Conservation (phyloP, 2,797 vertebrate species). For the Cynodonichthys magdalenae region DNA sequence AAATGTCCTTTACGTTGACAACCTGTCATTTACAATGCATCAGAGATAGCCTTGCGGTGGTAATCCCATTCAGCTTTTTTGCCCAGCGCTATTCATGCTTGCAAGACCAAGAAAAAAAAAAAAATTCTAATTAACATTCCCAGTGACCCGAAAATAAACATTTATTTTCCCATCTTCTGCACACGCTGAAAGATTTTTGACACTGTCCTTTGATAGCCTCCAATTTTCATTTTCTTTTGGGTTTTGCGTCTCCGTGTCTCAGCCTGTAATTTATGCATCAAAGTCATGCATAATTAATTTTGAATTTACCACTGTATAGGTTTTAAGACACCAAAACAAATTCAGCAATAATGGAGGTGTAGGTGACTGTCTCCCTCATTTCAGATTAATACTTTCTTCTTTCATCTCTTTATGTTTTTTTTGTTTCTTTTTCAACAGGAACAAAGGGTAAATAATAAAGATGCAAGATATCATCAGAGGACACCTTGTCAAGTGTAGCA, state of each 20-base stretch:
- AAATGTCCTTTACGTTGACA: conserved; percentile 79
- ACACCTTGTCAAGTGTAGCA: conserved; percentile 8
- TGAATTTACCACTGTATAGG: conserved; percentile 82
- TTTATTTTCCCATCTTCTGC: conserved; percentile 78
- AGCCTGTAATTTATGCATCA: conserved; percentile 80
- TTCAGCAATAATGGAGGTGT: conserved; percentile 76
- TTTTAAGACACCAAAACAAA: conserved; percentile 80
- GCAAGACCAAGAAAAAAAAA: conserved; percentile 54
- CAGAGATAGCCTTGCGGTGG: conserved; percentile 67
- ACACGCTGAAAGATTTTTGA: conserved; percentile 65
- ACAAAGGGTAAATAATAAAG: conserved; percentile 30
- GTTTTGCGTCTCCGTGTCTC: conserved; percentile 48
- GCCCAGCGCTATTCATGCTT: conserved; percentile 72
- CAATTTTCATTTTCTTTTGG: conserved; percentile 74
- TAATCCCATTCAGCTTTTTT: conserved; percentile 71
- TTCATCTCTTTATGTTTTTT: conserved; percentile 5
- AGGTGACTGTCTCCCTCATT: conserved; percentile 63
- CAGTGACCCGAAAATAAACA: conserved; percentile 87
- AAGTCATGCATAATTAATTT: conserved; percentile 88
- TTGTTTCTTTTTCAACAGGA: conserved; percentile 20
- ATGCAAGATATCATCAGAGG: conserved; percentile 16
- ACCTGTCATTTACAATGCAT: conserved; percentile 84
- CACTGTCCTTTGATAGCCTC: conserved; percentile 80
- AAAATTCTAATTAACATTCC: conserved; percentile 90
- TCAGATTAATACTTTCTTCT: conserved; percentile 59